Evolutionary conservation across 1,140 invertebrate genomes (phyloP).

Genomic region (Anastrepha ludens): DNA sequence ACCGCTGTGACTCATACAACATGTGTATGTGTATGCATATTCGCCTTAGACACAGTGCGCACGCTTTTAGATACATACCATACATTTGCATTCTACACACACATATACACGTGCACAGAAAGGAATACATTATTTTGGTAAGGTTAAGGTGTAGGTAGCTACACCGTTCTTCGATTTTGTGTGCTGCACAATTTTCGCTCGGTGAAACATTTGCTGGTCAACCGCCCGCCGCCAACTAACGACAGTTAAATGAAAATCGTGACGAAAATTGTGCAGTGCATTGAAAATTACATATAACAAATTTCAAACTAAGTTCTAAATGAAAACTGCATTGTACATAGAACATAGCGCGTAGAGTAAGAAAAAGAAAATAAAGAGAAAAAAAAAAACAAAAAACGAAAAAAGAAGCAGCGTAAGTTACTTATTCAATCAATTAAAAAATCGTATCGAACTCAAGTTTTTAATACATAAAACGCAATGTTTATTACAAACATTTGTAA

Average conservation of each 20-base stretch:
- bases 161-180: background rate
- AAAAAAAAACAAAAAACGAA: background rate
- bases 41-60: too few relatives aligned
- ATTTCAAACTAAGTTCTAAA: conserved; percentile 10
- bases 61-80: too few relatives aligned
- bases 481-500: conserved; percentile 35
- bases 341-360: background rate
- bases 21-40: too few relatives aligned
- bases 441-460: background rate
- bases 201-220: background rate
- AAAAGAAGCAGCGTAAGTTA: conserved; percentile 17
- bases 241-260: background rate
- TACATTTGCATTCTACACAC: background rate
- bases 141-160: background rate
- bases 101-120: background rate
- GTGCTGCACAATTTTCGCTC: conserved; percentile 7
- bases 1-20: too few relatives aligned
- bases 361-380: background rate
- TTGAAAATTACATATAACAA: background rate
- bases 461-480: conserved; percentile 3
- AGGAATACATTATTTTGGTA: background rate
- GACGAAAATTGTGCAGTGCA: background rate
- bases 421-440: background rate
- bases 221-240: background rate
- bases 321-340: conserved; percentile 10